Percentiles rank a stretch among this genome's conserved stretches.
phyloP scores from a whole-genome alignment of 2,797 vertebrate genomes.

The Myiotriccus ornatus region DNA sequence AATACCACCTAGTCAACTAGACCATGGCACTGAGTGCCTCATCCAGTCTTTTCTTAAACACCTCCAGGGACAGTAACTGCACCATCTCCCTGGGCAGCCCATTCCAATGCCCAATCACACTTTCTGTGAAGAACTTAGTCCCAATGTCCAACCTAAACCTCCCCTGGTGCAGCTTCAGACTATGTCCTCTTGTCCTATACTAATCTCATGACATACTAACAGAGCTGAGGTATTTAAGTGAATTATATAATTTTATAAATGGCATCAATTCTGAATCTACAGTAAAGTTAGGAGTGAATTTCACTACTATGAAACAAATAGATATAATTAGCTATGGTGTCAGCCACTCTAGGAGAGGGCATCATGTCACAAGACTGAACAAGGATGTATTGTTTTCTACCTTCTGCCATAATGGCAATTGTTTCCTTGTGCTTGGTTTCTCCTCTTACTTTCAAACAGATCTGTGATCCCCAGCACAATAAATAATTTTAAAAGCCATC shows the following conservation, averaged over 20 bases:
- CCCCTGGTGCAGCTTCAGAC: background rate
- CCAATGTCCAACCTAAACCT: background rate
- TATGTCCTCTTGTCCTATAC: background rate
- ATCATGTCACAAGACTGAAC: background rate
- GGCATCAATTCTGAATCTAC: slow-evolving; percentile 20
- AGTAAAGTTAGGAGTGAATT: slow-evolving; percentile 48
- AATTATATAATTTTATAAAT: slow-evolving; percentile 31
- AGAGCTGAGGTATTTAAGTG: slow-evolving; percentile 15
- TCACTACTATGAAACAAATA: slow-evolving; percentile 45
- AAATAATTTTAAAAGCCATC: slow-evolving; percentile 47
- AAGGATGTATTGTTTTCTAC: background rate
- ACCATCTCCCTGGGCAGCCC: background rate
- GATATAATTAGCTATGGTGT: slow-evolving; percentile 64
- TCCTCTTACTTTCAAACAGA: slow-evolving; percentile 10
- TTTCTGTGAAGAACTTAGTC: background rate
- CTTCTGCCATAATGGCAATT: background rate
- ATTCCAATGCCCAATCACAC: background rate
- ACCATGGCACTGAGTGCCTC: background rate
- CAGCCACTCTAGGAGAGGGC: slow-evolving; percentile 20
- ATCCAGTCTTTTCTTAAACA: background rate
- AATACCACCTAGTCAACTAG: background rate
- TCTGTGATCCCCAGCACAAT: background rate
- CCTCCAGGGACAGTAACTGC: background rate
- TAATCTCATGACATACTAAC: background rate
- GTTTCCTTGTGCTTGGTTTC: background rate